Evolutionary conservation across 2,113 vertebrate species (phyloP).

Genomic region (Neogale vison): DNA sequence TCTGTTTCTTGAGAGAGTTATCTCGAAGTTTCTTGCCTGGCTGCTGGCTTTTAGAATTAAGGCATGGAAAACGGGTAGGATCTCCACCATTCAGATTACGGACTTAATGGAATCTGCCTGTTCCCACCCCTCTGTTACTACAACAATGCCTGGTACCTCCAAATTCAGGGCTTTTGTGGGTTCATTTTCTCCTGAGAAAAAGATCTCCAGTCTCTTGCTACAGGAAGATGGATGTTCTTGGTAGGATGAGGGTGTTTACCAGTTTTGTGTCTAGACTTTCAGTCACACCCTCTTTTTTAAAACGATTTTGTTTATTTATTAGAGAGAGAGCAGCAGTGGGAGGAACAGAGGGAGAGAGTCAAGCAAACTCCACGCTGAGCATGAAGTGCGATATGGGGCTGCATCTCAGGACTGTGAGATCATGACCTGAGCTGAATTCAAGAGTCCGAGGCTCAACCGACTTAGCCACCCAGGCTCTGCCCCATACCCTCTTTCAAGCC

Average conservation of each 20-base stretch:
- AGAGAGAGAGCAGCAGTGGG: neutral
- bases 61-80: neutral
- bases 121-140: neutral
- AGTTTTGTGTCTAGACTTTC: conserved; percentile 19
- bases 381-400: neutral
- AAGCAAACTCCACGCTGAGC: neutral
- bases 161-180: neutral
- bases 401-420: neutral
- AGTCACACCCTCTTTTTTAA: neutral
- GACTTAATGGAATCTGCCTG: neutral
- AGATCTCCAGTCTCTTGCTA: neutral
- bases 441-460: neutral
- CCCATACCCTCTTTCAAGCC: neutral
- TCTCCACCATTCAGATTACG: neutral
- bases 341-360: neutral
- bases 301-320: neutral
- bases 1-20: neutral
- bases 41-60: neutral
- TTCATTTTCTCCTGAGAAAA: neutral
- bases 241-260: neutral
- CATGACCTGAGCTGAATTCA: neutral
- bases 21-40: neutral
- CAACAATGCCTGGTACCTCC: neutral
- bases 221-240: neutral
- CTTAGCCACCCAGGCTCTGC: neutral